These are phyloP conservation scores for Callopanchax toddi DNA, from an alignment of 2,113 vertebrate genomes.

Conservation along the genomic window DNA sequence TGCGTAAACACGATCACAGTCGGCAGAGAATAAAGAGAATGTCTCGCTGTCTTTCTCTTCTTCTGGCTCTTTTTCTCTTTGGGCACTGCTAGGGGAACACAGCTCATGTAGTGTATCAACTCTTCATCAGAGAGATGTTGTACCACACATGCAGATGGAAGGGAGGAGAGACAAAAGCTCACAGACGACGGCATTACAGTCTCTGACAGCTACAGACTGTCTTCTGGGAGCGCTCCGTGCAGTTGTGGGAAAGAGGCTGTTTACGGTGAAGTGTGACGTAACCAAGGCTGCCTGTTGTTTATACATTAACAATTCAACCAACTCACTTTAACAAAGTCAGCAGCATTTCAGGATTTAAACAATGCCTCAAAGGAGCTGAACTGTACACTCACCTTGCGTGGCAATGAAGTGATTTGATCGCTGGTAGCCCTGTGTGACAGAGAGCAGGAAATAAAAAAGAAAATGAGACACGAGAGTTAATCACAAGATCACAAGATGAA, in stretches of 20 bases:
- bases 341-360: constrained; percentile 5
- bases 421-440: constrained; percentile 90
- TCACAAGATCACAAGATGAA: constrained; percentile 33
- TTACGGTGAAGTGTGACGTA: constrained; percentile 36
- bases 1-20: constrained; percentile 71
- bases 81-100: constrained; percentile 24
- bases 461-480: constrained; percentile 26
- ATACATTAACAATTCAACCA: constrained; percentile 47
- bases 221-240: constrained; percentile 24
- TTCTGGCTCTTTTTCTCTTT: constrained; percentile 18
- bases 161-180: constrained; percentile 43
- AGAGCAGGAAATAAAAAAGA: constrained; percentile 22
- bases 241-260: constrained; percentile 12
- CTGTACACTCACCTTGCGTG: constrained; percentile 89
- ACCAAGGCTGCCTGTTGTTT: constrained; percentile 27
- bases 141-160: constrained; percentile 45
- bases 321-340: constrained; percentile 28
- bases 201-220: constrained; percentile 52
- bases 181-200: constrained; percentile 35
- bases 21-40: constrained; percentile 47
- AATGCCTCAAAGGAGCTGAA: background rate
- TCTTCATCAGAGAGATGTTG: constrained; percentile 55
- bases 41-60: constrained; percentile 17
- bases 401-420: constrained; percentile 98
- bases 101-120: constrained; percentile 46